These are phyloP conservation scores for Takifugu bimaculatus DNA, from an alignment of 2,113 vertebrate species.

Conservation along the genomic window DNA sequence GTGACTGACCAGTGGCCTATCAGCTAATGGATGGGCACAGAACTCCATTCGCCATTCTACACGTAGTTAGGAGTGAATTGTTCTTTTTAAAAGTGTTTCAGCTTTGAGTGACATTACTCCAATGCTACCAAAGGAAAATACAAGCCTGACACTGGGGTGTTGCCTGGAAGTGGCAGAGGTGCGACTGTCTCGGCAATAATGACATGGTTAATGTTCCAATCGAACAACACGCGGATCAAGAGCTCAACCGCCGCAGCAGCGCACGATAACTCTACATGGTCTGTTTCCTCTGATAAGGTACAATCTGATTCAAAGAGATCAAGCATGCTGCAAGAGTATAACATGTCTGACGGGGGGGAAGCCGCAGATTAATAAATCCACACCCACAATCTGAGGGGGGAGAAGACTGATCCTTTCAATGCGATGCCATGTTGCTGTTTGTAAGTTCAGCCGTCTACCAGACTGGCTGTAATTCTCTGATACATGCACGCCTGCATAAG, in stretches of 20 bases:
- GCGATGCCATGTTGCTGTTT: conserved; percentile 39
- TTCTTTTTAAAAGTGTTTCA: conserved; percentile 15
- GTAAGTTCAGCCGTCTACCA: conserved; percentile 34
- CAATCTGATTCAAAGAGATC: conserved; percentile 63
- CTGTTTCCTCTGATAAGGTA: conserved; percentile 70
- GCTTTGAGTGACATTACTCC: background rate
- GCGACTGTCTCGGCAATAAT: conserved; percentile 55
- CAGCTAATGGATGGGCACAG: conserved; percentile 62
- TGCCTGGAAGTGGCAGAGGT: conserved; percentile 35
- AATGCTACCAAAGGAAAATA: too few species aligned
- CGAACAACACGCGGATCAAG: conserved; percentile 47
- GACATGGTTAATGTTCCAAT: conserved; percentile 65
- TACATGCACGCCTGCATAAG: conserved; percentile 43
- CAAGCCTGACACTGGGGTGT: conserved; percentile 29
- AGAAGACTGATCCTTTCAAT: conserved; percentile 45
- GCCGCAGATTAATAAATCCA: conserved; percentile 58
- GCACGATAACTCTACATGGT: conserved; percentile 49
- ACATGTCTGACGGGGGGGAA: conserved; percentile 57
- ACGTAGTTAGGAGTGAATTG: conserved; percentile 50
- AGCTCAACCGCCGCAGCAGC: conserved; percentile 57
- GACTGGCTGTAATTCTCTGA: conserved; percentile 23
- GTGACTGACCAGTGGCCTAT: conserved; percentile 64
- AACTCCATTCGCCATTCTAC: conserved; percentile 44
- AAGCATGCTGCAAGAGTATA: conserved; percentile 54
- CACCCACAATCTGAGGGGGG: conserved; percentile 33